Evolutionary conservation across 2,113 vertebrate genomes (phyloP).

Genomic region (Scomber japonicus): DNA sequence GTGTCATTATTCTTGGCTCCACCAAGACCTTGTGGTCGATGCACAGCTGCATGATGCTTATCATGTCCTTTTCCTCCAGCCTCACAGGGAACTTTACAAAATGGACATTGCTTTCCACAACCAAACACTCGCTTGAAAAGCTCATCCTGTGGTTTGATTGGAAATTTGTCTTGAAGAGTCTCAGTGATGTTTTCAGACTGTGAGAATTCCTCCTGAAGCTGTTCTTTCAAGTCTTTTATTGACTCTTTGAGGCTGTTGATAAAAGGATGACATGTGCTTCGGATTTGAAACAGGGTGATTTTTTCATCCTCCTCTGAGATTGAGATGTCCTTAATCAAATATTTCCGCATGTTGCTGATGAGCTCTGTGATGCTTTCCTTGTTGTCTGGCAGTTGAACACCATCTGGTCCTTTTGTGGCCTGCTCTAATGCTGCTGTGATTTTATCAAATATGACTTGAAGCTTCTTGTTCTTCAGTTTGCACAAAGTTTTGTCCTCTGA

Average conservation of each 20-base stretch:
- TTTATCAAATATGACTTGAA: conserved; percentile 27
- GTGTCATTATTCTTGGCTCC: rapidly evolving
- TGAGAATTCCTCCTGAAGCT: conserved; percentile 41
- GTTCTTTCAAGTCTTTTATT: conserved; percentile 4
- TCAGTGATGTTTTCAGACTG: conserved; percentile 11
- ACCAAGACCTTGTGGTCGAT: conserved; percentile 71
- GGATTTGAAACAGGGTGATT: conserved; percentile 41
- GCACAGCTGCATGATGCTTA: conserved; percentile 61
- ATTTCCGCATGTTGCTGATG: conserved; percentile 33
- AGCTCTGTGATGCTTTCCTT: conserved; percentile 33
- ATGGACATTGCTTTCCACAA: conserved; percentile 82
- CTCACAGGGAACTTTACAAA: conserved; percentile 83
- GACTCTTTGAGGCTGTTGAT: conserved; percentile 26
- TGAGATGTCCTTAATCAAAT: conserved; percentile 46
- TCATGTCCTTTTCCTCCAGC: conserved; percentile 69
- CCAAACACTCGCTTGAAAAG: conserved; percentile 75
- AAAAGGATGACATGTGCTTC: conserved; percentile 31
- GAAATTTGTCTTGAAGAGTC: conserved; percentile 47
- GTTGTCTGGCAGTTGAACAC: conserved; percentile 28
- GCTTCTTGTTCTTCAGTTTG: conserved; percentile 33
- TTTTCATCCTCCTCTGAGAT: conserved; percentile 48
- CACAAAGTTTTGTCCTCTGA: background rate
- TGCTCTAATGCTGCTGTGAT: conserved; percentile 7
- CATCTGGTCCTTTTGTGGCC: background rate
- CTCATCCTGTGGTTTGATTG: conserved; percentile 68